phyloP scores from a whole-genome alignment of 2,797 vertebrate species.

The Malurus splendens region DNA sequence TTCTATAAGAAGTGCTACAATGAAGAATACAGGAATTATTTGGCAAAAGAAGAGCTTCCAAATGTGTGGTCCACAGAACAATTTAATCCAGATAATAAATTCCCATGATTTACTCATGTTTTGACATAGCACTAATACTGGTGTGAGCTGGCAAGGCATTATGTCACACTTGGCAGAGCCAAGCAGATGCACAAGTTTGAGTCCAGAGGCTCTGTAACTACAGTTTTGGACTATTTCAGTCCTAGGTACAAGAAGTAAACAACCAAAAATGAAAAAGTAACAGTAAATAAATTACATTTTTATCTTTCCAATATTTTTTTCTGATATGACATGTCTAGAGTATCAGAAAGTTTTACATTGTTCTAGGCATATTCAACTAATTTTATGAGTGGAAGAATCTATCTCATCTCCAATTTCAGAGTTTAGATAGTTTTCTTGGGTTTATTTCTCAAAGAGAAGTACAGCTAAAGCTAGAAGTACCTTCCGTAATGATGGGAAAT shows the following conservation, averaged over 20 bases:
- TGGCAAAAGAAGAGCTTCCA: background rate
- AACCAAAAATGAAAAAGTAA: background rate
- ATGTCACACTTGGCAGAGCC: background rate
- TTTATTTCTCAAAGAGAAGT: background rate
- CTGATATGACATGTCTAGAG: background rate
- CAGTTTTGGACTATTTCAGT: background rate
- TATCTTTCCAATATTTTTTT: background rate
- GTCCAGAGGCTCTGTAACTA: background rate
- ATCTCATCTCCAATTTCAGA: background rate
- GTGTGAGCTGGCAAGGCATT: background rate
- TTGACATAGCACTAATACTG: background rate
- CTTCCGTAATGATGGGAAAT: background rate
- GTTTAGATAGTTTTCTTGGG: background rate
- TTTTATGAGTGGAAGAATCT: background rate
- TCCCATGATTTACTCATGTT: background rate
- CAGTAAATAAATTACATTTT: background rate
- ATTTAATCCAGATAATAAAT: background rate
- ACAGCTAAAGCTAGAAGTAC: background rate
- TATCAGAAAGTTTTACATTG: background rate
- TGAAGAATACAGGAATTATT: background rate
- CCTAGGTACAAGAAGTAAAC: background rate
- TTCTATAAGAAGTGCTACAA: background rate
- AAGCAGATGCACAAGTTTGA: background rate
- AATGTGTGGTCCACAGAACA: background rate
- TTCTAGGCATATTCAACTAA: no score